Evolutionary conservation across 2,797 vertebrate species (phyloP).

Genomic region (Platalea minor): DNA sequence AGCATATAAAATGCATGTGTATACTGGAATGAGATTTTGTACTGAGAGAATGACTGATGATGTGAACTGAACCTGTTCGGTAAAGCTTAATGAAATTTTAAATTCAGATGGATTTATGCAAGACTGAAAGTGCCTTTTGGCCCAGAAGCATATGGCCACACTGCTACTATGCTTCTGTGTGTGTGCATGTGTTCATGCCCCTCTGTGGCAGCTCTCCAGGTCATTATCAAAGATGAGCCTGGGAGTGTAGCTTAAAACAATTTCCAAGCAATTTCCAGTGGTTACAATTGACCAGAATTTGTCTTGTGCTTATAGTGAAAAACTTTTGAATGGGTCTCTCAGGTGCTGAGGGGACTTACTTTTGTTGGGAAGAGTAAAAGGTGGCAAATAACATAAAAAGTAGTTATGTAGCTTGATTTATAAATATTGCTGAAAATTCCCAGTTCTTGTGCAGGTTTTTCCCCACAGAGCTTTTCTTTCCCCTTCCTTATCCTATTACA

Average conservation of each 20-base stretch:
- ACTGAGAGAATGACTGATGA: not conserved
- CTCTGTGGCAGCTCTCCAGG: not conserved
- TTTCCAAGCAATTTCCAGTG: not conserved
- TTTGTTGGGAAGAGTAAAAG: not conserved
- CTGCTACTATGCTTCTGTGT: not conserved
- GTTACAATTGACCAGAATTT: not conserved
- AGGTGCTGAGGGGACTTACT: not conserved
- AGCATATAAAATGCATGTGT: not conserved
- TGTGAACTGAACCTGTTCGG: not conserved
- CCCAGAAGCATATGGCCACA: not conserved
- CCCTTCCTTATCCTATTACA: not conserved
- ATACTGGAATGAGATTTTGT: not conserved
- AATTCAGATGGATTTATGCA: not conserved
- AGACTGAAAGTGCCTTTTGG: not conserved
- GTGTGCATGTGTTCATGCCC: not conserved
- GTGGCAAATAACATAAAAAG: not conserved
- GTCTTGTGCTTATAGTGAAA: not conserved
- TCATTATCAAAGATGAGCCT: not conserved
- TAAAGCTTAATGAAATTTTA: not conserved
- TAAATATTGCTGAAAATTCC: not conserved
- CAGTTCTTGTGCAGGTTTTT: not conserved
- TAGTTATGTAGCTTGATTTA: not conserved
- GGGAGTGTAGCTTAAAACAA: not conserved
- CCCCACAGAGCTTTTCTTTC: not conserved
- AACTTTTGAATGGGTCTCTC: not conserved